Conservation (phyloP, 1,140 invertebrate species). For the Tetragonula clypearis region DNA sequence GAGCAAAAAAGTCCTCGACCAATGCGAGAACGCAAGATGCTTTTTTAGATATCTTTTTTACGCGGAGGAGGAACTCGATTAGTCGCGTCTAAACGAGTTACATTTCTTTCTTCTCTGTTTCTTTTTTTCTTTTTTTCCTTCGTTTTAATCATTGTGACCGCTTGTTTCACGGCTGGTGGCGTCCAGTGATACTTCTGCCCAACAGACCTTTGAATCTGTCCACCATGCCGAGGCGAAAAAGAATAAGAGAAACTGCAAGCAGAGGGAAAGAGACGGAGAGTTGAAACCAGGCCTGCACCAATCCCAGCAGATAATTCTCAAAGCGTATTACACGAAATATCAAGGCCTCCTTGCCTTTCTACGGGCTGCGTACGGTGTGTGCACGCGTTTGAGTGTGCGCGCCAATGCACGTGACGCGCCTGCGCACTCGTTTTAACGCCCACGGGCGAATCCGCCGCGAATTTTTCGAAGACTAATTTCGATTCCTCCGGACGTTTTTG, state of each 20-base stretch:
- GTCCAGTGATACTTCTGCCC: slow-evolving; percentile 47
- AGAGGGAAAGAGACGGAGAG: slow-evolving; percentile 33
- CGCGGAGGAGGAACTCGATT: slow-evolving; percentile 36
- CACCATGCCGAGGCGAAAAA: background rate
- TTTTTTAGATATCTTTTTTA: background rate
- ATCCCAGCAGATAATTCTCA: slow-evolving; percentile 70
- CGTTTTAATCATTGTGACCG: background rate
- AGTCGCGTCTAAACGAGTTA: slow-evolving; percentile 40
- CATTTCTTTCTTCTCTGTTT: background rate
- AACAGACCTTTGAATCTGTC: slow-evolving; percentile 45
- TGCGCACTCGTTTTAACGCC: slow-evolving; percentile 13
- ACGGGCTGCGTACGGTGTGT: slow-evolving; percentile 31
- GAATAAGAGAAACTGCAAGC: slow-evolving; percentile 5
- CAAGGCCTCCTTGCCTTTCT: slow-evolving; percentile 74
- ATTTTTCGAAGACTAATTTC: background rate
- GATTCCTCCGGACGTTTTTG: background rate
- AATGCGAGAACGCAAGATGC: background rate
- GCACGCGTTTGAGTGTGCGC: background rate
- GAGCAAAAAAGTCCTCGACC: background rate
- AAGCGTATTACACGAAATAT: slow-evolving; percentile 75
- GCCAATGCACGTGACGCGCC: slow-evolving; percentile 29
- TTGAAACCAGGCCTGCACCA: slow-evolving; percentile 63
- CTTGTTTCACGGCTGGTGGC: slow-evolving; percentile 35
- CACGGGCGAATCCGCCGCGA: background rate
- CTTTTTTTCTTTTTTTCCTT: too few species aligned